Base-by-base conservation (phyloP, 2,888 invertebrate species). In the Eupithecia tripunctaria region DNA sequence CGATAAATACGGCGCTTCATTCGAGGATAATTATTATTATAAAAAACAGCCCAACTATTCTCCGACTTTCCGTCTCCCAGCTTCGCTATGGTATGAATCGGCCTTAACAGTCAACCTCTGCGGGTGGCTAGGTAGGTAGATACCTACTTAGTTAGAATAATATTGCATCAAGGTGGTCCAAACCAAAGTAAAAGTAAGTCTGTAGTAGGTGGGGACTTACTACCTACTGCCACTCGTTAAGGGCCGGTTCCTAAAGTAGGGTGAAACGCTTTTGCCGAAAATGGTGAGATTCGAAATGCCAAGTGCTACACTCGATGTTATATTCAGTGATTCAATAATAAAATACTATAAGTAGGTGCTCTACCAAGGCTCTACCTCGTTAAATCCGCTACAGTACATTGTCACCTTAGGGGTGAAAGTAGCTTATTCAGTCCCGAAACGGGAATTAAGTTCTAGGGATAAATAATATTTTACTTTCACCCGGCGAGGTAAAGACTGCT, bases 241-340 rank as follows among this genome's bases (percentile, higher is more conserved):
- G 64, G 68, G 68, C 66, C 67, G 63, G 71, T 74, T 71, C 67
- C 21, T 66, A 69, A 77, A 77, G 73, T 68, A 68, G 59, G 47
- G 66, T 69, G 72, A 68, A 32, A 47, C 60, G 51, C 47, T 51
- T 64, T 59, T 29, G 47, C 73, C 51, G 25, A 71, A 75, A 63
- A 59, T 51, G 67, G 67, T 29, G 3, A 65, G 29, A 36, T 65
- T 65, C 29, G 51, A 59, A 70, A 70, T 70, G 70, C 41, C 65
- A 70, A 56, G 27, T 36, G 36, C 25, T 38, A 36, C 56, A 25
- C 25, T 25, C 56, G 4, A 25, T 56, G 25, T 56, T 21, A 21
- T 51, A n/a, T 47, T 21, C 21, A 51, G 12, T 51, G 21, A 47
- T 8, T 56, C 51, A 25, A 56, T 25, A 56, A 21, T 51, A 21